Base-by-base conservation (phyloP, 2,113 vertebrate genomes). In the Geothlypis trichas region DNA sequence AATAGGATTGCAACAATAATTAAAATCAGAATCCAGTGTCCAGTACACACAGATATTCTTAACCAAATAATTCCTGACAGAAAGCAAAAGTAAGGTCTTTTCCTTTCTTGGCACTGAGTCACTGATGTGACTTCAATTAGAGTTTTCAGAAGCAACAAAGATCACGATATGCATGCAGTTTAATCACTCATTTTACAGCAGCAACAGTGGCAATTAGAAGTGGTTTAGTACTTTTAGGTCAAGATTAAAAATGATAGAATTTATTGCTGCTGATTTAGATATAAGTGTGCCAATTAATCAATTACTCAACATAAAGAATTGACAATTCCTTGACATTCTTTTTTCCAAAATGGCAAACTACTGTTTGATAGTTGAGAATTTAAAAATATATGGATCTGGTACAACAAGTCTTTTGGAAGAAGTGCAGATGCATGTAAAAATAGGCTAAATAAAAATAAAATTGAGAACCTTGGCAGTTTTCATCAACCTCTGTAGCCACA, bases 231-330 rank as follows among this genome's bases (percentile, higher is more conserved):
- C 97, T 97, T 93, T 93, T 71, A 96, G 97, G 98, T 98, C 98
- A 96, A 86, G 92, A 97, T 95, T 97, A 87, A 97, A 97, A 97
- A 96, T 89, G 15, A 44, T 86, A 90, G 68, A 95, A 95, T 97
- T 98, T 98, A 97, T 98, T 96, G 84, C 92, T 93, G 57, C 97
- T 95, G 97, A 98, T 98, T 98, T 98, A 97, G 95, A 96, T 96
- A 98, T 98, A 96, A 97, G 89, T 75, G 95, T 97, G 97, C 96
- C 97, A 97, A 97, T 98, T 97, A 97, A 98, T 98, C 98, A 98
- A 87, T 97, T 97, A 95, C 90, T 96, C 65, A 28, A 35, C 71
- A 89, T 95, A 94, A 97, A 84, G 94, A 92, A 98, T 95, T 97
- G 97, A 98, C 96, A 97, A 96, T 97, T 97, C 96, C 97, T 96